Evolutionary conservation across 1,140 invertebrate genomes (phyloP).

Genomic region (Apolygus lucorum): DNA sequence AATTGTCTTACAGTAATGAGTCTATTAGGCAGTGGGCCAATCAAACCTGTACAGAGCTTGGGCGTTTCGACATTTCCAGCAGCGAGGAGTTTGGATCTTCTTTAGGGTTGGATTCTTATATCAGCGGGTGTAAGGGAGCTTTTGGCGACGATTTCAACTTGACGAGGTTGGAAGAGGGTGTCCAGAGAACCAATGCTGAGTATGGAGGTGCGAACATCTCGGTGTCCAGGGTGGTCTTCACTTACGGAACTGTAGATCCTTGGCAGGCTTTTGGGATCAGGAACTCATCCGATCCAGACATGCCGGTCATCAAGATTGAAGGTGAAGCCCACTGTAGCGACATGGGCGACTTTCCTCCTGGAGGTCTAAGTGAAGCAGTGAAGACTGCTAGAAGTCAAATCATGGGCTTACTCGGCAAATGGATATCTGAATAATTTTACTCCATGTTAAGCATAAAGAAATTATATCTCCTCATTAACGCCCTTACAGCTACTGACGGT

Average conservation of each 20-base stretch:
- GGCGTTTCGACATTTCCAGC: conserved; percentile 53
- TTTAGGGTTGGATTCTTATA: not conserved
- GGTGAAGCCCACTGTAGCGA: conserved; percentile 35
- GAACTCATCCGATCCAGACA: conserved; percentile 41
- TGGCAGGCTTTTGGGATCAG: conserved; percentile 79
- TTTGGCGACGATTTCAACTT: conserved; percentile 56
- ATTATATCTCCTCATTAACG: no score
- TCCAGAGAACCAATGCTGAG: conserved; percentile 61
- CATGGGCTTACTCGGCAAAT: no score
- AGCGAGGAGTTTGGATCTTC: not conserved
- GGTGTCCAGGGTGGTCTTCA: conserved; percentile 67
- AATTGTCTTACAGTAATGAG: not conserved
- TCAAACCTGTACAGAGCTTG: conserved; percentile 91
- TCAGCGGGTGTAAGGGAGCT: conserved; percentile 47
- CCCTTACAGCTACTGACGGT: no score
- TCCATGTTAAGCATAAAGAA: no score
- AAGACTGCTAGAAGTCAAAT: no score
- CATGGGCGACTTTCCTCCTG: no score
- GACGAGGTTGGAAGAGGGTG: conserved; percentile 49
- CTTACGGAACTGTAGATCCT: conserved; percentile 85
- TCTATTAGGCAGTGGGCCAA: conserved; percentile 76
- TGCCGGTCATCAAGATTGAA: conserved; percentile 48
- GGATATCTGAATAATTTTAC: no score
- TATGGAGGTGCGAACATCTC: conserved; percentile 68
- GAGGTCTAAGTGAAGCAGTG: not conserved